Evolutionary conservation across 2,113 vertebrate species (phyloP).

Genomic region (Urocitellus parryii): DNA sequence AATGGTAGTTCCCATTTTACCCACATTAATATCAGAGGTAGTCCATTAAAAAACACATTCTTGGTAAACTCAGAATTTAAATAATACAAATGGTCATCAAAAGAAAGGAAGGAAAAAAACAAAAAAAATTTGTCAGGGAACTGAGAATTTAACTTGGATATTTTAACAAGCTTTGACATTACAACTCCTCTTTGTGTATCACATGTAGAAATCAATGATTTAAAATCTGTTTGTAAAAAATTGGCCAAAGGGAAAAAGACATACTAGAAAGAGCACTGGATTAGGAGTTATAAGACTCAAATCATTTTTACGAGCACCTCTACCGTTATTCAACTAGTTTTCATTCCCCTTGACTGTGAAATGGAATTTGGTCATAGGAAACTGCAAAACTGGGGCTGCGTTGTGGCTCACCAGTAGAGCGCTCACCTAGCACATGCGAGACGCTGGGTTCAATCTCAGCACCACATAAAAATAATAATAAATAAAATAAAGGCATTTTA

Average conservation of each 20-base stretch:
- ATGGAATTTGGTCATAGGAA: background rate
- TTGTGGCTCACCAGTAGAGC: too few relatives aligned
- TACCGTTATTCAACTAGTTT: background rate
- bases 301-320: background rate
- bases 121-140: background rate
- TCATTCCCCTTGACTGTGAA: slow-evolving; percentile 6
- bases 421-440: too few relatives aligned
- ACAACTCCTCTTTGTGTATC: background rate
- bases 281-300: background rate
- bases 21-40: background rate
- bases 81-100: background rate
- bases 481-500: too few relatives aligned
- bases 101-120: background rate
- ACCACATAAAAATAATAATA: too few relatives aligned
- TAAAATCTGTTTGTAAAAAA: slow-evolving; percentile 22
- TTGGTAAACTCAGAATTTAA: background rate
- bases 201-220: background rate
- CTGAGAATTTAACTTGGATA: background rate
- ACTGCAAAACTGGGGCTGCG: background rate
- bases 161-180: background rate
- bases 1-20: background rate
- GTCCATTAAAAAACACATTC: background rate
- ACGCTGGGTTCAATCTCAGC: too few relatives aligned
- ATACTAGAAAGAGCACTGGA: background rate
- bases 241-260: background rate